Base-by-base conservation (phyloP, 2,113 vertebrate species). In the Aptenodytes forsteri region DNA sequence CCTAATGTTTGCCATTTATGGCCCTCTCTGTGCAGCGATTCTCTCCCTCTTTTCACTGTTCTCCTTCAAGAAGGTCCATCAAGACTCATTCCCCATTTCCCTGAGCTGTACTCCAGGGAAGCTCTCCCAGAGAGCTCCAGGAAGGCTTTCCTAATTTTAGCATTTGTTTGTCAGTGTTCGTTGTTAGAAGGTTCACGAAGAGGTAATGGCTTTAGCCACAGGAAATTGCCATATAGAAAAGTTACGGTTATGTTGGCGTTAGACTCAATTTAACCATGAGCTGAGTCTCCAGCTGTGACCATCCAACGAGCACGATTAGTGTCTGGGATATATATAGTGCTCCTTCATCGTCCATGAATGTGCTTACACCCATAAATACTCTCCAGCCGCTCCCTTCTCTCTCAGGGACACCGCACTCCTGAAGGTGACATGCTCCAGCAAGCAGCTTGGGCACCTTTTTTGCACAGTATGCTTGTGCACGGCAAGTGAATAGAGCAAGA, bases 221-320 rank as follows among this genome's bases (percentile, higher is more conserved):
- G 54, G 42, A 82, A 58, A 16, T 47, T 78, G 36, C 42, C 29
- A 9, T 16, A 16, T 38, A 78, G 59, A 67, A 81, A 66, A 85
- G 19, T 26, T 40, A 20, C 16, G 26, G 40, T 85, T 84, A 32
- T 38, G 23, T 66, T 78, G 42, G 70, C 26, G 22, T 34, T 67
- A 36, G 54, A 47, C 55, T 81, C 47, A 29, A 18, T 66, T 72
- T 46, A 76, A 61, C 52, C 19, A 34, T 13, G 30, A 77, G 34
- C n/a, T 70, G 44, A 80, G n/a, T 23, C 67, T 83, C 66, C 67
- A 81, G n/a, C 89, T 89, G 55, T 58, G 47, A 79, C 36, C 49
- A 69, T 56, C 36, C 54, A 83, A n/a, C 0, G 5, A 44, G 40
- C 8, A 6, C 1, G 1, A 14, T 23, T 17, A 14, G 10, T 62